Percentiles rank a stretch among this genome's conserved stretches.
These are phyloP conservation scores for Scophthalmus maximus DNA, from an alignment of 2,113 vertebrate genomes.

Conservation along the genomic window DNA sequence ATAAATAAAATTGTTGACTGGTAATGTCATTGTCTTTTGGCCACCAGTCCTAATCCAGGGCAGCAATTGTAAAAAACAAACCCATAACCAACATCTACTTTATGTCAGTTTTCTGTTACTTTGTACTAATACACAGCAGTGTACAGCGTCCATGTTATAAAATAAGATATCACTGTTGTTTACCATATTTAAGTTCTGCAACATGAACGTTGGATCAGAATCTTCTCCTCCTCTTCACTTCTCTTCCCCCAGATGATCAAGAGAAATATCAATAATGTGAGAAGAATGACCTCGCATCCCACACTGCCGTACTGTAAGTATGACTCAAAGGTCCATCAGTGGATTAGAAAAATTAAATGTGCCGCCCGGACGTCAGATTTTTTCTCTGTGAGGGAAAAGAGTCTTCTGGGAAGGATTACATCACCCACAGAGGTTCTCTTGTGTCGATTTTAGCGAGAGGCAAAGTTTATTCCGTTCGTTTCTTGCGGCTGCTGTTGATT, in stretches of 20 bases:
- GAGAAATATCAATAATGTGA: conserved; percentile 94
- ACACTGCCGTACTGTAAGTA: conserved; percentile 98
- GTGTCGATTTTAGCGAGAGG: conserved; percentile 13
- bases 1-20: conserved; percentile 3
- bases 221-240: conserved; percentile 20
- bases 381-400: conserved; percentile 16
- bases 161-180: background rate
- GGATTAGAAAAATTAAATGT: conserved; percentile 27
- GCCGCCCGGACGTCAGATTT: conserved; percentile 2
- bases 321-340: conserved; percentile 26
- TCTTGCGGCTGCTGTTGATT: conserved; percentile 23
- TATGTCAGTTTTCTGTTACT: no score
- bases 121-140: background rate
- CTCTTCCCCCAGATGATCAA: conserved; percentile 91
- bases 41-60: background rate
- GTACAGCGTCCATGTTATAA: background rate
- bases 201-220: background rate
- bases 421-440: conserved; percentile 28
- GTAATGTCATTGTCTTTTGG: background rate
- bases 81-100: no score
- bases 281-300: conserved; percentile 98
- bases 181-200: conserved; percentile 1
- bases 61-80: no score
- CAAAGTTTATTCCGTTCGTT: conserved; percentile 8
- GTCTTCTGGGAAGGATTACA: conserved; percentile 29